These are phyloP conservation scores for Manis pentadactyla DNA, from an alignment of 2,797 vertebrate species.

Conservation along the genomic window DNA sequence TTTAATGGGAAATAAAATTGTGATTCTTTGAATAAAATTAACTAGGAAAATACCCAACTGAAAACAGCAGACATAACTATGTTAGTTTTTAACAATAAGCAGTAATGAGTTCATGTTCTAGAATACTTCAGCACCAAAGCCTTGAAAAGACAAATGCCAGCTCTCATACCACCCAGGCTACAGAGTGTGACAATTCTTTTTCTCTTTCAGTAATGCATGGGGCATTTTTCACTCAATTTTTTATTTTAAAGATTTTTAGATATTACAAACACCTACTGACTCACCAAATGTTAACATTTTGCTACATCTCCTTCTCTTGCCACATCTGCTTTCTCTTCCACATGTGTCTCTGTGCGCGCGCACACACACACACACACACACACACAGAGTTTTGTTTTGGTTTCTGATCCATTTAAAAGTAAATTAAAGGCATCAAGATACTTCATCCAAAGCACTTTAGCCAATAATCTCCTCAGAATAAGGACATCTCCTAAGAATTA, in stretches of 20 bases:
- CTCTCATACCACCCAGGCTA: not conserved
- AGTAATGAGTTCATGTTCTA: not conserved
- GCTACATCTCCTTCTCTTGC: not conserved
- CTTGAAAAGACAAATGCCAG: not conserved
- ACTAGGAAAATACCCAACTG: not conserved
- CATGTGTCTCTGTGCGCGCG: no score
- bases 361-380: not conserved
- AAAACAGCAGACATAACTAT: not conserved
- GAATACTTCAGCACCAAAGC: not conserved
- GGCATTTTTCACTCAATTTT: not conserved
- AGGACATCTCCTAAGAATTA: not conserved
- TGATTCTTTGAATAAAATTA: conserved; percentile 5
- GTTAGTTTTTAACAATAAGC: not conserved
- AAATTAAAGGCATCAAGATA: not conserved
- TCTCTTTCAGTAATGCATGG: not conserved
- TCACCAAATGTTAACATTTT: not conserved
- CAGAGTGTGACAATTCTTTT: not conserved
- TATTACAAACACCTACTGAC: not conserved
- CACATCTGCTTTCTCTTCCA: not conserved
- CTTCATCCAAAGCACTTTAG: not conserved
- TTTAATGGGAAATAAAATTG: conserved; percentile 5
- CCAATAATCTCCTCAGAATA: not conserved
- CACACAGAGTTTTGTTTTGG: not conserved
- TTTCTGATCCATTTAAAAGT: not conserved
- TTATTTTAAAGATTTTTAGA: conserved; percentile 15